Evolutionary conservation across 2,888 invertebrate genomes (phyloP), one percentile per base, ranked within the genome.

Genomic region (Campoplex nolae): DNA sequence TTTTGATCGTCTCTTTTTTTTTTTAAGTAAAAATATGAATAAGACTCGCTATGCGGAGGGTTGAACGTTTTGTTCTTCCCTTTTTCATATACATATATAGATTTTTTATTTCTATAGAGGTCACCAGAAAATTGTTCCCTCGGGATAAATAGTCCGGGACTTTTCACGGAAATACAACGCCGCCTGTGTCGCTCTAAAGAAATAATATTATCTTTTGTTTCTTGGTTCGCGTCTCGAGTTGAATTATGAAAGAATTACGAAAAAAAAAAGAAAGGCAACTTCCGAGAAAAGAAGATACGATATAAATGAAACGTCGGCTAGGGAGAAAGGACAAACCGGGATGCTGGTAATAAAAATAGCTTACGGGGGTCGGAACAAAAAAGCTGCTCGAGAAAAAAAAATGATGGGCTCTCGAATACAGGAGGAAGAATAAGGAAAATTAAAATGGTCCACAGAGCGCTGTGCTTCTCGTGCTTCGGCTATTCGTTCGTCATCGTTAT

Each of bases 181-280:
- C 70, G 45, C 62, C 65, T 85, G 88, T 87, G 87, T 83, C 81
- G 86, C 88, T 75, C 73, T 54, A 28, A 79, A 89, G 88, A 90
- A 90, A 91, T 89, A 92, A 90, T 91, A 91, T 91, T 91, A 90
- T 90, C 89, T 86, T 89, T 90, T 87, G 87, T 88, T 90, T 86
- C 79, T 83, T 68, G 87, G 89, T 84, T 81, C 70, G 51, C 76
- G 56, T 86, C 76, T 76, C 77, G 65, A 58, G 54, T 67, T 86
- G 89, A 89, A 90, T 89, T 87, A 88, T 67, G 79, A 78, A 81
- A 38, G 68, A 86, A 84, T 79, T 67, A 80, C 83, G 84, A 77
- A 86, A 35, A 62, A 23, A 23, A 42, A 74, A 51, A 76, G 74
- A 67, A 76, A 38, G 54, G 38, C 1, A 38, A 8, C 28, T n/a